Evolutionary conservation across 2,888 invertebrate genomes (phyloP).

Genomic region (Megalurothrips usitatus): DNA sequence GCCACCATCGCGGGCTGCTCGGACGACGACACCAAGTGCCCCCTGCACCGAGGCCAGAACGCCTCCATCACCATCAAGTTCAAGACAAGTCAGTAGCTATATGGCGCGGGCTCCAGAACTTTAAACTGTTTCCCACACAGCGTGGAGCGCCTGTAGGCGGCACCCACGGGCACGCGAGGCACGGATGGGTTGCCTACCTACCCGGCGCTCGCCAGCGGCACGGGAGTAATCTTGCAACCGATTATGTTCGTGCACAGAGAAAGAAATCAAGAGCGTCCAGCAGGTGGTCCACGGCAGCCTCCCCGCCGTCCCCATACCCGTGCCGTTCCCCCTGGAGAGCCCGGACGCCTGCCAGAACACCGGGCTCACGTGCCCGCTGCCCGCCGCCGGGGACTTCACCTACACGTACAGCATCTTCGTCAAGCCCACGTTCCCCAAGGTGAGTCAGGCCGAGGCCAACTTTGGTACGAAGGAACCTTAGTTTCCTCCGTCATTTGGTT

Average conservation of each 20-base stretch:
- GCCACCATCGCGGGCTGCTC: not conserved
- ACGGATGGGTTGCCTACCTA: not conserved
- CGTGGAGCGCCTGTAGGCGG: too few relatives aligned
- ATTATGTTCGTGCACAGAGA: not conserved
- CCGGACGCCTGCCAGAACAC: not conserved
- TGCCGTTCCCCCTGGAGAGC: not conserved
- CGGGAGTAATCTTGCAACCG: too few relatives aligned
- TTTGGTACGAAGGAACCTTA: not conserved
- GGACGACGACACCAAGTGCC: not conserved
- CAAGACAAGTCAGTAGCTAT: not conserved
- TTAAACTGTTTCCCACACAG: too few relatives aligned
- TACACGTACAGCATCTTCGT: not conserved
- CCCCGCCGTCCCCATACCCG: not conserved
- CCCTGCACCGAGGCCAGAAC: not conserved
- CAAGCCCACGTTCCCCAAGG: not conserved
- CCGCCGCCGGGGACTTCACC: not conserved
- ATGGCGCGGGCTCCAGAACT: not conserved
- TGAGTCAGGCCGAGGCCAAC: not conserved
- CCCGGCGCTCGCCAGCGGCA: not conserved
- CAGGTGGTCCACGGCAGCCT: not conserved
- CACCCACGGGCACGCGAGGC: too few relatives aligned
- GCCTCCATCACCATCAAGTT: not conserved
- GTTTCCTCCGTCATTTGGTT: too few relatives aligned
- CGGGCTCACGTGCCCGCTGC: not conserved
- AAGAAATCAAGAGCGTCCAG: not conserved